Evolutionary conservation across 1,140 invertebrate species (phyloP), one percentile per base, ranked within the genome.

Genomic region (Leptinotarsa lineolata): DNA sequence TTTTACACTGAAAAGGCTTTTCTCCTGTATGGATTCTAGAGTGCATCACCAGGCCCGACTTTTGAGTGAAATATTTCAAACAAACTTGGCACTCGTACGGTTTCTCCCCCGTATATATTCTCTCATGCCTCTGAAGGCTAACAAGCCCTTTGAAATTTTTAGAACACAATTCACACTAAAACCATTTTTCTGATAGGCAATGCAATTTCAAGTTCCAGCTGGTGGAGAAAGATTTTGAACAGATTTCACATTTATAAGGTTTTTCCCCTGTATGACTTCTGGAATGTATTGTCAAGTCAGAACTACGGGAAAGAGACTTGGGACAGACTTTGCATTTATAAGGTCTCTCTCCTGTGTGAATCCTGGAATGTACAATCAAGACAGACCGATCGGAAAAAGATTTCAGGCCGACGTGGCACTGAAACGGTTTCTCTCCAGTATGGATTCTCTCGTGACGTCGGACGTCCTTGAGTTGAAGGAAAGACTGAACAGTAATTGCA

Each of bases 1-100:
- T 2, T 46, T 69, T 30, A 45, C 67, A 69, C 45, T 69, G 30
- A 18, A 54, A 69, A 16, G 20, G 67, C 48, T 58, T 69, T 54
- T 16, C 20, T 21, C 22, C 46, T 5, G 45, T 59, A 69, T 69
- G 67, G 15, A 18, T 48, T 44, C 13, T 13, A 8, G 0, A 11
- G 12, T 58, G 67, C 15, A 48, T 21, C 24, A 16, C n/a, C 20
- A 58, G 24, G 12, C 13, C 0, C 5, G 67, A 20, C 3, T 48
- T 68, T 48, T 48, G n/a, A 30, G 30, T 8, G 30, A 30, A 30
- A 30, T 30, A 30, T 30, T 30, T 30, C 8, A 6, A 30, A 8
- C 30, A 30, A 30, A 30, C 30, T 30, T 30, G 30, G 6, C 30
- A 30, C 30, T 30, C 8, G 1, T 30, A 30, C 30, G 30, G 30